A percentile compares a stretch with the other conserved stretches of the same genome.
phyloP scores from a whole-genome alignment of 2,797 vertebrate genomes.

The Gallinago nigripennis region DNA sequence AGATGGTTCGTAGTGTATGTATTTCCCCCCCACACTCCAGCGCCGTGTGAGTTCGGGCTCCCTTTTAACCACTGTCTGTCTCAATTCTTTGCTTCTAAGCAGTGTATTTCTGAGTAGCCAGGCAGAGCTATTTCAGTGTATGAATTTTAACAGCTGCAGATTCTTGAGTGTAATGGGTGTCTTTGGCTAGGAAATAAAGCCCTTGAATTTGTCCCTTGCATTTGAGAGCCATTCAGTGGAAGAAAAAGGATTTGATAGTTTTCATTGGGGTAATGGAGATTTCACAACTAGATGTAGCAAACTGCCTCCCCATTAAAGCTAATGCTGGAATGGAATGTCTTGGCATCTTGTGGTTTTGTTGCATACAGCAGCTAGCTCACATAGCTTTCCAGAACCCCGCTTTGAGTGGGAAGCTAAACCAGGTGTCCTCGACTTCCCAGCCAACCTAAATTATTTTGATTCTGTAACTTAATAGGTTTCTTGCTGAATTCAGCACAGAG shows the following conservation, averaged over 20 bases:
- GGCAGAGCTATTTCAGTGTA: conserved; percentile 42
- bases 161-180: conserved; percentile 31
- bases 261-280: neutral
- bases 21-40: accelerated
- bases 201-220: neutral
- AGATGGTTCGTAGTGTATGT: neutral
- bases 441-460: neutral
- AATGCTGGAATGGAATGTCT: neutral
- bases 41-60: neutral
- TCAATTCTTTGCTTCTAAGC: neutral
- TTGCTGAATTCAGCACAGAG: neutral
- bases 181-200: neutral
- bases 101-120: neutral
- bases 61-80: neutral
- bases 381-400: neutral
- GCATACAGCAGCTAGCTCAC: neutral
- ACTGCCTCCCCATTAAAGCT: neutral
- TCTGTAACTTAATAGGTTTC: neutral
- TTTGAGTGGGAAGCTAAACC: neutral
- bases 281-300: neutral
- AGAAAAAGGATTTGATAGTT: neutral
- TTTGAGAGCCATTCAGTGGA: neutral
- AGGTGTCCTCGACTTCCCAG: neutral
- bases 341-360: neutral
- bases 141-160: conserved; percentile 48